Conservation (phyloP, 2,113 vertebrate species). For the Danio rerio region GRCz12tu NC_133182.1:67445001-67445500, state of each 20-base stretch:
- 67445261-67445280: slow-evolving; percentile 4
- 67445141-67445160: neutral
- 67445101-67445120: neutral
- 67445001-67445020: neutral
- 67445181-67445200: slow-evolving; percentile 3
- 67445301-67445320: slow-evolving; percentile 58
- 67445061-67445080: neutral
- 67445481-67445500: slow-evolving; percentile 36
- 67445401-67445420: slow-evolving; percentile 54
- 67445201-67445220: slow-evolving; percentile 51
- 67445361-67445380: slow-evolving; percentile 74
- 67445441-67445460: slow-evolving; percentile 44
- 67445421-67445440: slow-evolving; percentile 66
- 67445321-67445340: slow-evolving; percentile 59
- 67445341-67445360: slow-evolving; percentile 73
- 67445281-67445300: slow-evolving; percentile 59
- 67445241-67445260: slow-evolving; percentile 32
- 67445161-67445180: neutral
- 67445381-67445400: slow-evolving; percentile 57
- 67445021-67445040: neutral
- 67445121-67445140: neutral
- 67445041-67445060: neutral
- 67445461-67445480: slow-evolving; percentile 17
- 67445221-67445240: neutral
- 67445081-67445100: neutral